phyloP scores from a whole-genome alignment of 2,888 invertebrate genomes.

The Euzophera pinguis region DNA sequence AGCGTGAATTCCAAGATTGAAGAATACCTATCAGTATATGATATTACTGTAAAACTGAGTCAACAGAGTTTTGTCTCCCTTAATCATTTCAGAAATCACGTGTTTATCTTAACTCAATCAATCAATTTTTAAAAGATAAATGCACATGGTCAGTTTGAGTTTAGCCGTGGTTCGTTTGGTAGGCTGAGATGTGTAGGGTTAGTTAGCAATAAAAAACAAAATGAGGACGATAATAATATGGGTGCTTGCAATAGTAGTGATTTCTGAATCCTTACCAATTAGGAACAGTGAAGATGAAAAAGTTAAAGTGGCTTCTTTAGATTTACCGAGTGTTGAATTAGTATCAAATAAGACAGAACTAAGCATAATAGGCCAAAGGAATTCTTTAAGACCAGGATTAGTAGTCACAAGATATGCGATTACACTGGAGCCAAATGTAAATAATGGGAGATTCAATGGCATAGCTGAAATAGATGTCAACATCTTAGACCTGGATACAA shows the following conservation, averaged over 20 bases:
- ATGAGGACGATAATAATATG: conserved; percentile 30
- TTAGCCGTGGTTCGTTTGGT: background rate
- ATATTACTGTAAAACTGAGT: background rate
- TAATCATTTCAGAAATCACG: background rate
- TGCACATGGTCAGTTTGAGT: background rate
- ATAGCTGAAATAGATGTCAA: conserved; percentile 31
- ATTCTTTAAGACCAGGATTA: conserved; percentile 48
- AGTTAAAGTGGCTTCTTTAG: conserved; percentile 11
- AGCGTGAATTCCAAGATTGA: background rate
- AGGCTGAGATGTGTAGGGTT: conserved; percentile 4
- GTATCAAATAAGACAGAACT: conserved; percentile 13
- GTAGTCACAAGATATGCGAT: conserved; percentile 34
- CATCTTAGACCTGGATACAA: conserved; percentile 29
- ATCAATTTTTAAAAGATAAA: background rate
- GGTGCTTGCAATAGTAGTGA: conserved; percentile 26
- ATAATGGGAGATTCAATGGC: conserved; percentile 38
- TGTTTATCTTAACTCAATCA: background rate
- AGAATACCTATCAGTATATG: background rate
- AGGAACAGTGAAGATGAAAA: background rate
- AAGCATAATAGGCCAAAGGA: conserved; percentile 20
- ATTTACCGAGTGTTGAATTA: background rate
- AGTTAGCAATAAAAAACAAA: conserved; percentile 12
- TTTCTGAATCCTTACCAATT: conserved; percentile 31
- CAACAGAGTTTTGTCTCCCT: background rate
- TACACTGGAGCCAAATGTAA: conserved; percentile 34